Conservation (phyloP, 2,113 vertebrate species). For the Callipepla squamata region DNA sequence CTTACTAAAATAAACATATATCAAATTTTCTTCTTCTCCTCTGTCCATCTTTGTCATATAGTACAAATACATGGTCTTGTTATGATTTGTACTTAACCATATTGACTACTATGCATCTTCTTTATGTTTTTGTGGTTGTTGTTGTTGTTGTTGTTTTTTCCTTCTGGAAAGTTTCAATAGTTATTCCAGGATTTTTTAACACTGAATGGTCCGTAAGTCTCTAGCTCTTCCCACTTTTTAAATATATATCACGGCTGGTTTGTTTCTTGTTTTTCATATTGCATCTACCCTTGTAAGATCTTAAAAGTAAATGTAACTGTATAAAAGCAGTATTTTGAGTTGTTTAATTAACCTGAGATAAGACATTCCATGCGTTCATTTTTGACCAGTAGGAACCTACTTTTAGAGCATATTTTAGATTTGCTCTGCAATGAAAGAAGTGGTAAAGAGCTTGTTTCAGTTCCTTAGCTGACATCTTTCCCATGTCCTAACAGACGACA, state of each 20-base stretch:
- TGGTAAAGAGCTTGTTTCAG: background rate
- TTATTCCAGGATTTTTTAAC: background rate
- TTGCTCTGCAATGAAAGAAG: background rate
- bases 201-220: background rate
- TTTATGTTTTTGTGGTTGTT: background rate
- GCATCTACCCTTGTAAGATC: background rate
- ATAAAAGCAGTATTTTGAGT: background rate
- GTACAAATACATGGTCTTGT: background rate
- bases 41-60: background rate
- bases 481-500: background rate
- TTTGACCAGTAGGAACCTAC: background rate
- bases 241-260: background rate
- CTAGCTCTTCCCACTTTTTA: background rate
- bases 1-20: background rate
- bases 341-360: background rate
- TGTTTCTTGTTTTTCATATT: background rate
- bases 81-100: background rate
- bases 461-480: background rate
- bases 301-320: background rate
- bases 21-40: background rate
- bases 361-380: background rate
- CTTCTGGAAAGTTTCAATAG: background rate
- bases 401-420: background rate
- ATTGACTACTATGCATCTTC: background rate
- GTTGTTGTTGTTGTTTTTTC: background rate